A percentile compares a stretch with the other conserved stretches of the same genome.
phyloP scores from a whole-genome alignment of 1,140 invertebrate genomes.

The Drosophila kikkawai region DNA sequence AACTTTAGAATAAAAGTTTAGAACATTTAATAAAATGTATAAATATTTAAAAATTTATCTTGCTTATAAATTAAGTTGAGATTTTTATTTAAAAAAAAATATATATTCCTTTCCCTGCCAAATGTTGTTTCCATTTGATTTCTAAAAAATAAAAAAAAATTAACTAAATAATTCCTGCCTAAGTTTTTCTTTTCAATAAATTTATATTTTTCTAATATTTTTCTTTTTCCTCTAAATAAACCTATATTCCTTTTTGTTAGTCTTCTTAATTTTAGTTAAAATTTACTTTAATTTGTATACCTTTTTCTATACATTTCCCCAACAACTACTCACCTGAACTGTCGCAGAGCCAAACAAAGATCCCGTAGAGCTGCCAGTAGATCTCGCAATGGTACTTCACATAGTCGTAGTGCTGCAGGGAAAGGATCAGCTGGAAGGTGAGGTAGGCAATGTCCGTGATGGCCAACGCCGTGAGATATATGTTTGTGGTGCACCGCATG shows the following conservation, averaged over 20 bases:
- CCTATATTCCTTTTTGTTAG: neutral
- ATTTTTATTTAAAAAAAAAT: too few species aligned
- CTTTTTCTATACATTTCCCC: neutral
- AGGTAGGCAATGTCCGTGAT: constrained; percentile 90
- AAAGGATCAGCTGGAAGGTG: constrained; percentile 88
- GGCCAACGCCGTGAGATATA: constrained; percentile 90
- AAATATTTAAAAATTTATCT: too few species aligned
- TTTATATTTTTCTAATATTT: too few species aligned
- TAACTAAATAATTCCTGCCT: too few species aligned
- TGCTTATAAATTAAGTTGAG: too few species aligned
- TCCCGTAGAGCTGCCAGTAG: constrained; percentile 70
- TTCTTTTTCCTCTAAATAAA: neutral
- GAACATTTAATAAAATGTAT: too few species aligned
- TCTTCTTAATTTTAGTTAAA: neutral
- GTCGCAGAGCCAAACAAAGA: constrained; percentile 74
- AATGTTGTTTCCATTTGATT: too few species aligned
- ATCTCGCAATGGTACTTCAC: constrained; percentile 81
- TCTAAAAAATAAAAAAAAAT: too few species aligned
- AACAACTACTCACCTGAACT: constrained; percentile 64
- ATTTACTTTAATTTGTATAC: neutral
- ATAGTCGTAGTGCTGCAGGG: constrained; percentile 87
- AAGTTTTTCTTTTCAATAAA: too few species aligned
- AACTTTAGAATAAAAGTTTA: too few species aligned
- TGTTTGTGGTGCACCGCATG: constrained; percentile 92
- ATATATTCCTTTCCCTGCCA: too few species aligned